phyloP scores from a whole-genome alignment of 2,113 vertebrate genomes.

The Anoura caudifer region DNA sequence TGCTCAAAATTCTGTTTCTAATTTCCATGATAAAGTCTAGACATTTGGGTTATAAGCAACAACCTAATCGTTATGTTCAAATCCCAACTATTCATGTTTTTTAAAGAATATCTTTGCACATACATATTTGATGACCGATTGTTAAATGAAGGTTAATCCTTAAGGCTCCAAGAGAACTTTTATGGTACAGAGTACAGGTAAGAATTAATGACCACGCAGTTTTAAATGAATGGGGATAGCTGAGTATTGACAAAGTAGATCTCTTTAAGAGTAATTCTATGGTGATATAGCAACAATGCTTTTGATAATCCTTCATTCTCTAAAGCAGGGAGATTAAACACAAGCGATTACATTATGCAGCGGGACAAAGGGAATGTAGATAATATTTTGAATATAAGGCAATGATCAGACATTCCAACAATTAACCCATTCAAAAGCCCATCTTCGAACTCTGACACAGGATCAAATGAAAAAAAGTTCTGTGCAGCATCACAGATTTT shows the following conservation, averaged over 20 bases:
- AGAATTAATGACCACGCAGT: background rate
- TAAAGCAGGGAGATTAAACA: background rate
- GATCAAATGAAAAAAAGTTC: background rate
- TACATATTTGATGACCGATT: background rate
- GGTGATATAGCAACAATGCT: background rate
- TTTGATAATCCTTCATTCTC: background rate
- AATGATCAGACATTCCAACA: background rate
- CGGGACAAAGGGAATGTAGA: background rate
- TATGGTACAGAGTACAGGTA: background rate
- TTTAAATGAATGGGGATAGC: background rate
- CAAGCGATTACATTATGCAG: background rate
- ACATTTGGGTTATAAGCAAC: background rate
- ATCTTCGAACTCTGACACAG: background rate
- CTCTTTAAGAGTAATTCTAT: background rate
- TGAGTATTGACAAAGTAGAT: background rate
- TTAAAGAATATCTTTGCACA: conserved; percentile 10
- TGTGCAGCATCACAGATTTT: background rate
- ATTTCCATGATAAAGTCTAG: background rate
- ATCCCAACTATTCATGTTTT: background rate
- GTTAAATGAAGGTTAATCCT: background rate
- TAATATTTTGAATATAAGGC: conserved; percentile 31
- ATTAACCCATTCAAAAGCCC: conserved; percentile 20
- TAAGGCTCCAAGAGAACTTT: conserved; percentile 14
- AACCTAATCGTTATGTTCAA: background rate
- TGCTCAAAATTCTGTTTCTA: background rate